A percentile compares a stretch with the other conserved stretches of the same genome.
Conservation (phyloP, 2,888 invertebrate species). For the Clostera curtula region DNA sequence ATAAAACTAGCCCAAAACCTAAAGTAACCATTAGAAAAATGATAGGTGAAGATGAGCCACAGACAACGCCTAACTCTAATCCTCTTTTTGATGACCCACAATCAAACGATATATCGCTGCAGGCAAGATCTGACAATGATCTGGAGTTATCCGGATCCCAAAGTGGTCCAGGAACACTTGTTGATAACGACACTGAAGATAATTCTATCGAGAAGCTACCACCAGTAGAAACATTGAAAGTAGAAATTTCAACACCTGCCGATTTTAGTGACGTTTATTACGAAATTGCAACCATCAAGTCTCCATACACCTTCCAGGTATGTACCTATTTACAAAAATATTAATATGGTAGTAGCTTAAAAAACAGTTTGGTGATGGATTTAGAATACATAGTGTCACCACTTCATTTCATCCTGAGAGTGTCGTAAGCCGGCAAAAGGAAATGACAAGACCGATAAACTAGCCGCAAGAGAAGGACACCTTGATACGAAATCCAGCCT, state of each 20-base stretch:
- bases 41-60: slow-evolving; percentile 70
- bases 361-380: too few species aligned
- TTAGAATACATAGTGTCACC: too few species aligned
- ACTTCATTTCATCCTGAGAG: too few species aligned
- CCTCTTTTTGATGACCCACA: slow-evolving; percentile 58
- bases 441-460: too few species aligned
- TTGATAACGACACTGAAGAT: slow-evolving; percentile 78
- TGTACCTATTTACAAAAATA: slow-evolving; percentile 21
- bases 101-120: slow-evolving; percentile 71
- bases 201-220: slow-evolving; percentile 78
- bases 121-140: slow-evolving; percentile 77
- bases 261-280: slow-evolving; percentile 90
- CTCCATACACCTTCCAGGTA: slow-evolving; percentile 93
- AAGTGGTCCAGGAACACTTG: slow-evolving; percentile 73
- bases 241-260: slow-evolving; percentile 91
- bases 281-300: slow-evolving; percentile 92
- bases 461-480: too few species aligned
- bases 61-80: slow-evolving; percentile 60
- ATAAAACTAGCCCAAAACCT: slow-evolving; percentile 92
- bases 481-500: too few species aligned
- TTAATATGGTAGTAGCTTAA: too few species aligned
- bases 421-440: too few species aligned
- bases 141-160: slow-evolving; percentile 84
- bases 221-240: slow-evolving; percentile 87
- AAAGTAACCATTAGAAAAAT: slow-evolving; percentile 86